Evolutionary conservation across 1,140 invertebrate genomes (phyloP).

Genomic region (Neuroterus valhalla): DNA sequence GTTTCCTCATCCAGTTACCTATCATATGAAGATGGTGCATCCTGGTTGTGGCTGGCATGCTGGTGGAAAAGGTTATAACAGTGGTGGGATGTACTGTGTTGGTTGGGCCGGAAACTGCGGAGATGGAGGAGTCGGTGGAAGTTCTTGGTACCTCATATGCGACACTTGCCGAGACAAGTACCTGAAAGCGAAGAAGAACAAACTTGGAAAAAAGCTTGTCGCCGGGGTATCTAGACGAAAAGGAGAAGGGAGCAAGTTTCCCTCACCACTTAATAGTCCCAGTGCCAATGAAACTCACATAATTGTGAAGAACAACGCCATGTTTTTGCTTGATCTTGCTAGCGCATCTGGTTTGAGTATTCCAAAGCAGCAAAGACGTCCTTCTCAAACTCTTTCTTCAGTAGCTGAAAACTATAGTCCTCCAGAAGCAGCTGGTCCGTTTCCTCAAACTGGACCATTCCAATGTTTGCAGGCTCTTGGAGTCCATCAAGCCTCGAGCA

Average conservation of each 20-base stretch:
- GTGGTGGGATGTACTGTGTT: constrained; percentile 87
- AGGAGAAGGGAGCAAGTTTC: constrained; percentile 51
- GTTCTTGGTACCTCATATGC: constrained; percentile 94
- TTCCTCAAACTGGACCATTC: constrained; percentile 82
- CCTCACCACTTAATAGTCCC: constrained; percentile 67
- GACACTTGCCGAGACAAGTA: constrained; percentile 91
- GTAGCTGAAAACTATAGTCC: constrained; percentile 79
- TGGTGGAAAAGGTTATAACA: constrained; percentile 92
- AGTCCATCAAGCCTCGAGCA: constrained; percentile 73
- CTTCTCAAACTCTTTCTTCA: constrained; percentile 78
- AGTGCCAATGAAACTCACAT: constrained; percentile 81
- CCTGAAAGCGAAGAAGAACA: constrained; percentile 75
- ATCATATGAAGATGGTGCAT: constrained; percentile 93
- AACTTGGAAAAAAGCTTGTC: constrained; percentile 58
- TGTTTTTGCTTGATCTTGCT: constrained; percentile 93
- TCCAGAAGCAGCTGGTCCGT: constrained; percentile 75
- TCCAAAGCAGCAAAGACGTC: constrained; percentile 73
- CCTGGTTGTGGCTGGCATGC: constrained; percentile 92
- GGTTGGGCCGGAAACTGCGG: constrained; percentile 93
- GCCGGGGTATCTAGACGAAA: constrained; percentile 58
- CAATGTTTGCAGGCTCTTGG: constrained; percentile 86
- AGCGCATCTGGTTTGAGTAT: constrained; percentile 79
- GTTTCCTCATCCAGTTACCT: constrained; percentile 88
- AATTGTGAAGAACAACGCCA: constrained; percentile 93
- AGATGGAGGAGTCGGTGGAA: constrained; percentile 87